Conservation (phyloP, 2,888 invertebrate species). For the Luperina testacea region DNA sequence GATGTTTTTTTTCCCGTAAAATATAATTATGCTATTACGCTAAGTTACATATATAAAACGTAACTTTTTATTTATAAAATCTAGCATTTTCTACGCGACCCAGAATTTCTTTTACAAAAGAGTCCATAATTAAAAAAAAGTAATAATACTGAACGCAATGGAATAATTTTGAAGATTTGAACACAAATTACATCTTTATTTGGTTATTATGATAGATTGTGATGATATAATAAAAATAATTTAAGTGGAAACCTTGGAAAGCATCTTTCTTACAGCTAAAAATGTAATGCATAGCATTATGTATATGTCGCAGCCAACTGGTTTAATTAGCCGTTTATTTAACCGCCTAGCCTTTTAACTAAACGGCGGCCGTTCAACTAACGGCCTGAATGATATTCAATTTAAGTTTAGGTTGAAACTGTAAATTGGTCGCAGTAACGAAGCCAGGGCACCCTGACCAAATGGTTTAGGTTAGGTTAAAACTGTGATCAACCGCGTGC, state of each 20-base stretch:
- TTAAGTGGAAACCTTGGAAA: slow-evolving; percentile 3
- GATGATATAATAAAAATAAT: slow-evolving; percentile 27
- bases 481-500: too few relatives aligned
- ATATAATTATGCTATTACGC: slow-evolving; percentile 58
- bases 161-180: slow-evolving; percentile 27
- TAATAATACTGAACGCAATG: slow-evolving; percentile 57
- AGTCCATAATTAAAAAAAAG: slow-evolving; percentile 11
- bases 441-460: too few relatives aligned
- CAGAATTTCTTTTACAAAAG: slow-evolving; percentile 21
- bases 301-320: too few relatives aligned
- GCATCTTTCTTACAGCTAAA: background rate
- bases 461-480: too few relatives aligned
- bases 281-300: background rate
- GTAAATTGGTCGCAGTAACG: too few relatives aligned
- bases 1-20: slow-evolving; percentile 29
- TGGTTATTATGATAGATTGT: slow-evolving; percentile 51
- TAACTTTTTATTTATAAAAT: slow-evolving; percentile 21
- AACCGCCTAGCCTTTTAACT: too few relatives aligned
- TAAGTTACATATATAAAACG: slow-evolving; percentile 30
- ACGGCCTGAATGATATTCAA: too few relatives aligned
- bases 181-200: slow-evolving; percentile 9
- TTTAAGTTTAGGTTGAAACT: too few relatives aligned
- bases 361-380: too few relatives aligned
- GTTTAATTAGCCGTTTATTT: too few relatives aligned
- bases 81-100: slow-evolving; percentile 54